Evolutionary conservation across 2,888 invertebrate species (phyloP).

Genomic region (Heliconius hortense): DNA sequence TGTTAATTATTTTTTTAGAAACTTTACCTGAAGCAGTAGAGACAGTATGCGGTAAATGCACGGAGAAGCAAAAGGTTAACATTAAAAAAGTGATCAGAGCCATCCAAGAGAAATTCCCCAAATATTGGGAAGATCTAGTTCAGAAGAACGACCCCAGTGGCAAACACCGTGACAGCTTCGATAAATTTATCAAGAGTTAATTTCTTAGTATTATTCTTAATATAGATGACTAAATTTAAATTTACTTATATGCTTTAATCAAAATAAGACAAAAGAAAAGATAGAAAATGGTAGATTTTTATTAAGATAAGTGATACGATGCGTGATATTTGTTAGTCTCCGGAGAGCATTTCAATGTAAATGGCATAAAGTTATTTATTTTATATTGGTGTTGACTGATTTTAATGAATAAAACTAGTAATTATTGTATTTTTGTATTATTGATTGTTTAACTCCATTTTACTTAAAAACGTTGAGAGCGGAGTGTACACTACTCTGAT

Average conservation of each 20-base stretch:
- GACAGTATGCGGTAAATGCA: slow-evolving; percentile 86
- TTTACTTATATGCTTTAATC: background rate
- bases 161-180: slow-evolving; percentile 84
- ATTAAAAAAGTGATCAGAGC: slow-evolving; percentile 84
- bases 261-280: background rate
- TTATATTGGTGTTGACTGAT: slow-evolving; percentile 42
- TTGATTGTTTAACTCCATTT: background rate
- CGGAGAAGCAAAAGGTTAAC: slow-evolving; percentile 84
- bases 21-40: slow-evolving; percentile 86
- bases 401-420: slow-evolving; percentile 37
- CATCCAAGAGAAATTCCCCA: slow-evolving; percentile 85
- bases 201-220: background rate
- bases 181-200: slow-evolving; percentile 69
- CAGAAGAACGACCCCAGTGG: slow-evolving; percentile 87
- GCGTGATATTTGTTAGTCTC: slow-evolving; percentile 20
- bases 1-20: slow-evolving; percentile 70
- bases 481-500: background rate
- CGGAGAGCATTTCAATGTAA: slow-evolving; percentile 14
- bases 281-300: background rate
- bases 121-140: slow-evolving; percentile 85
- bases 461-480: background rate
- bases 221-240: background rate
- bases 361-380: slow-evolving; percentile 42
- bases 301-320: background rate
- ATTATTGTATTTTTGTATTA: background rate